These are phyloP conservation scores for Montipora foliosa DNA, from an alignment of 64 coral and sea anemone genomes.

Conservation along the genomic window DNA sequence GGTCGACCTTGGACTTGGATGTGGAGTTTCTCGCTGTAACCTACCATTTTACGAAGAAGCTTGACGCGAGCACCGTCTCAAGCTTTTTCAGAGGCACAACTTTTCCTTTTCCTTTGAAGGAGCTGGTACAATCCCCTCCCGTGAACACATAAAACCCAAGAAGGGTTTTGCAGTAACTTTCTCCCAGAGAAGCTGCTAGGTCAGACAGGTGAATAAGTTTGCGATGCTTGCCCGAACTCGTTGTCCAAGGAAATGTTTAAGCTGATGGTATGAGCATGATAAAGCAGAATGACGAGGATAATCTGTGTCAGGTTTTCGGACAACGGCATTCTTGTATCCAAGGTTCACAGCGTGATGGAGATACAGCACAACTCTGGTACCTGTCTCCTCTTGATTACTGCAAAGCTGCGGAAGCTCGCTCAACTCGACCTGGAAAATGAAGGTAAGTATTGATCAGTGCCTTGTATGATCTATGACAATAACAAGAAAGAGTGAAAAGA, in stretches of 20 bases:
- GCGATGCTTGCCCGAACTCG: constrained; percentile 33
- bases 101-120: constrained; percentile 49
- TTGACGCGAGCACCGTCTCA: not conserved
- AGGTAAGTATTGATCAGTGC: not conserved
- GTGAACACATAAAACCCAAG: constrained; percentile 73
- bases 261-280: constrained; percentile 33
- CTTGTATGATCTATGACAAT: not conserved
- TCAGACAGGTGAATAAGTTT: constrained; percentile 50
- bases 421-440: not conserved
- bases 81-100: constrained; percentile 42
- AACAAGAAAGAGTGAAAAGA: not conserved
- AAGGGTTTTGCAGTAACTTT: constrained; percentile 2
- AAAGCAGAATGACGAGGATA: constrained; percentile 45
- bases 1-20: constrained; percentile 44
- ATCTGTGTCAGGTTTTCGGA: constrained; percentile 42
- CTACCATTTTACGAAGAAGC: constrained; percentile 49
- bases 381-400: constrained; percentile 52
- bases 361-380: constrained; percentile 64
- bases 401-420: not conserved
- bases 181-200: constrained; percentile 19
- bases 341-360: constrained; percentile 18
- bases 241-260: constrained; percentile 52
- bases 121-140: constrained; percentile 65
- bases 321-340: constrained; percentile 32
- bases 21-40: constrained; percentile 27